Evolutionary conservation across 2,888 invertebrate genomes (phyloP), one percentile per base, ranked within the genome.

Genomic region (Microchrysa polita): DNA sequence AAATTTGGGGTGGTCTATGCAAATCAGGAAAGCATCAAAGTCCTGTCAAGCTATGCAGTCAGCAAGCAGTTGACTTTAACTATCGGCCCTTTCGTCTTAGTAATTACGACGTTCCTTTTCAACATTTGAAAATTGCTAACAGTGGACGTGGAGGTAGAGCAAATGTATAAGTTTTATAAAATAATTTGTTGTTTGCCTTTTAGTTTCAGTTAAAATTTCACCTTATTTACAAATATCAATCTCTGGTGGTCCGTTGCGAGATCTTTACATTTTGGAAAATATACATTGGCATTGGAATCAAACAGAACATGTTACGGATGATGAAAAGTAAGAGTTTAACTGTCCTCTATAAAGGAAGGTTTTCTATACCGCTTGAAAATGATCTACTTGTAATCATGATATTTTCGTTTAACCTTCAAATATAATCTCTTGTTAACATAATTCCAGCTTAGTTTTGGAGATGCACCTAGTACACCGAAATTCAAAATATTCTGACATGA

Each of bases 261-360:
- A 87, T 44, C 80, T 82, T 1, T 93, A 90, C 81, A 81, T 88
- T 1, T 85, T 94, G 71, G 90, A 91, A 73, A 92, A 94, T 82
- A 85, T 94, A 63, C 94, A 94, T 81, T 92, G 94, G 83, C 94
- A 95, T 81, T 94, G 94, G 93, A 88, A 44, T 48, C 18, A 90
- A 61, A 93, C 94, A 0, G 95, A 95, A 81, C 95, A 95, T 81
- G 90, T 90, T 0, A 84, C 95, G 18, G 88, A 93, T 76, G 89
- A 89, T n/a, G n/a, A n/a, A n/a, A n/a, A n/a, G n/a, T n/a, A n/a
- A n/a, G n/a, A n/a, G n/a, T n/a, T n/a, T n/a, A n/a, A n/a, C n/a
- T n/a, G n/a, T n/a, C n/a, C n/a, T n/a, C n/a, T n/a, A n/a, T n/a
- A n/a, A n/a, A n/a, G n/a, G n/a, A n/a, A n/a, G n/a, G n/a, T n/a